phyloP scores from a whole-genome alignment of 2,797 vertebrate genomes.

The Ctenopoma kingsleyae region DNA sequence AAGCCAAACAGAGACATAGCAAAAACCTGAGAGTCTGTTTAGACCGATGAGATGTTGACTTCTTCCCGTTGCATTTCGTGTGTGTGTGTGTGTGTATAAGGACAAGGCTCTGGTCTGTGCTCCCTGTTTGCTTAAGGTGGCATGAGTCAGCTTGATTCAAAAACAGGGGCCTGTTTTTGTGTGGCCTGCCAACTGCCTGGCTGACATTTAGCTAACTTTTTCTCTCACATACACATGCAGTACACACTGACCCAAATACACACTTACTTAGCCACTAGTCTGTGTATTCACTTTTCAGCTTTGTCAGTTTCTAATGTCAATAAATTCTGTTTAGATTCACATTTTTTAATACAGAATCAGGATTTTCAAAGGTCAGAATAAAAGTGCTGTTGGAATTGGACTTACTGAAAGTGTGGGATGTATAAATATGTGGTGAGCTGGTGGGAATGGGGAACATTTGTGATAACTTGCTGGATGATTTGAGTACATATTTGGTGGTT shows the following conservation, averaged over 20 bases:
- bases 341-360: constrained; percentile 20
- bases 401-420: not conserved
- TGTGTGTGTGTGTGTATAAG: constrained; percentile 41
- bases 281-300: constrained; percentile 40
- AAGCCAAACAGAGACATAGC: constrained; percentile 64
- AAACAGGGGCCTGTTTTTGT: constrained; percentile 80
- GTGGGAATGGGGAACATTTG: not conserved
- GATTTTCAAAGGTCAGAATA: constrained; percentile 1
- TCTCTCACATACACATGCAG: constrained; percentile 35
- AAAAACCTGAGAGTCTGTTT: constrained; percentile 71
- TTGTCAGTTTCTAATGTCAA: constrained; percentile 54
- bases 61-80: constrained; percentile 58
- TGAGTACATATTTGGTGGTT: constrained; percentile 5
- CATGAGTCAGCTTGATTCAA: constrained; percentile 81
- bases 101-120: constrained; percentile 84
- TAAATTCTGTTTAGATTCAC: constrained; percentile 16
- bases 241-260: constrained; percentile 25
- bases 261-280: constrained; percentile 52
- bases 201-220: constrained; percentile 72
- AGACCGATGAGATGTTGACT: constrained; percentile 75
- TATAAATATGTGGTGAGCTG: constrained; percentile 1
- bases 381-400: not conserved
- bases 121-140: constrained; percentile 84
- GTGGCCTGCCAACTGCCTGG: constrained; percentile 72
- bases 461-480: constrained; percentile 2